Conservation (phyloP, 2,888 invertebrate genomes). For the Tetragnatha montana region DNA sequence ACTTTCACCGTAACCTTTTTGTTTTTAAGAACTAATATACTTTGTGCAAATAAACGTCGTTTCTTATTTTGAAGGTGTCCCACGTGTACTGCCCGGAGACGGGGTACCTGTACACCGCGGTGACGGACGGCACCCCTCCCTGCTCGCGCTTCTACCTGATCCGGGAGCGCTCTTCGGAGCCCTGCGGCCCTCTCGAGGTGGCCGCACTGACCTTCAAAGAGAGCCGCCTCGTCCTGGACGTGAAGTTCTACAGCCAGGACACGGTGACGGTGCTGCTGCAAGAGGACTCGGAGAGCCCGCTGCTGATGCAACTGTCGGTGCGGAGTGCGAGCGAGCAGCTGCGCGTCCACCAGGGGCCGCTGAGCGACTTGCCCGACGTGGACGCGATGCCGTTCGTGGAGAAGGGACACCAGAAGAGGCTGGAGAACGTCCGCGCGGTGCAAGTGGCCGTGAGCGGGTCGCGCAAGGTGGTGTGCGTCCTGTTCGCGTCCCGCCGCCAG, state of each 20-base stretch:
- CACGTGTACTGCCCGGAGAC: slow-evolving; percentile 36
- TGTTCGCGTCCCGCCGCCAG: slow-evolving; percentile 86
- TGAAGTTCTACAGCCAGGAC: slow-evolving; percentile 75
- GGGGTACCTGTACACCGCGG: slow-evolving; percentile 59
- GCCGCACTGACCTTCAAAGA: slow-evolving; percentile 30
- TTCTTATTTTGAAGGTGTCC: too few relatives aligned
- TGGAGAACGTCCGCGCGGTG: slow-evolving; percentile 77
- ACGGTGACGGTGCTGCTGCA: slow-evolving; percentile 75
- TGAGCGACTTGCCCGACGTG: neutral
- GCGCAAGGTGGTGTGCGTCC: slow-evolving; percentile 87
- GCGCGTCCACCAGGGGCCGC: neutral
- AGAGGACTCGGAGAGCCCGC: slow-evolving; percentile 71
- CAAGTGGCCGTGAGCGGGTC: slow-evolving; percentile 90
- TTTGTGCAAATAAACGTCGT: too few relatives aligned
- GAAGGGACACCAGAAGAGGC: slow-evolving; percentile 70
- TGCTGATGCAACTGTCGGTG: slow-evolving; percentile 75
- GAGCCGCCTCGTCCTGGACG: slow-evolving; percentile 74
- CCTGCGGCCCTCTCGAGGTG: slow-evolving; percentile 20
- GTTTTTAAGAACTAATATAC: too few relatives aligned
- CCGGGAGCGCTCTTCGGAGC: slow-evolving; percentile 31
- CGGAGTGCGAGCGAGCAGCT: slow-evolving; percentile 29
- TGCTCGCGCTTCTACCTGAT: slow-evolving; percentile 53
- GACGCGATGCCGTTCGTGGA: slow-evolving; percentile 46
- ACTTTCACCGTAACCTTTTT: too few relatives aligned
- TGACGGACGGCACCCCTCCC: slow-evolving; percentile 45